Evolutionary conservation across 2,888 invertebrate species (phyloP).

Genomic region (Phengaris alcon): DNA sequence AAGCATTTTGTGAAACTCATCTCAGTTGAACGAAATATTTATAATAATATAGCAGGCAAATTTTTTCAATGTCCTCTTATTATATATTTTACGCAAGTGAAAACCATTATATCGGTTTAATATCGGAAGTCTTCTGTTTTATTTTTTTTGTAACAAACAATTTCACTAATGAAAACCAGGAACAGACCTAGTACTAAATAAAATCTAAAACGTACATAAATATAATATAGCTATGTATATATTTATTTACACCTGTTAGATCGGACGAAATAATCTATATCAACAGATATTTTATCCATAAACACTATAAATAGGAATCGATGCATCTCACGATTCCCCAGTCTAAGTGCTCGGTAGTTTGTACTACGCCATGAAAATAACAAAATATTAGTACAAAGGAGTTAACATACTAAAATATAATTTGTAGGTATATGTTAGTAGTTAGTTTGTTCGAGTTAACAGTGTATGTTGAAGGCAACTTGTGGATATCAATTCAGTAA

Average conservation of each 20-base stretch:
- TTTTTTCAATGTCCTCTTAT: too few relatives aligned
- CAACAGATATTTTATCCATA: neutral
- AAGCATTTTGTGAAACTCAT: too few relatives aligned
- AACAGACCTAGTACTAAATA: slow-evolving; percentile 17
- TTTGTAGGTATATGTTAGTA: neutral
- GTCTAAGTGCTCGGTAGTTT: neutral
- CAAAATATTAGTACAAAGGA: neutral
- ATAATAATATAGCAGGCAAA: too few relatives aligned
- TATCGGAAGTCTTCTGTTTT: too few relatives aligned
- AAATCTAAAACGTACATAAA: slow-evolving; percentile 12
- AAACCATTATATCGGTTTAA: too few relatives aligned
- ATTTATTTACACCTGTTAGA: slow-evolving; percentile 5
- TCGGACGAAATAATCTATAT: slow-evolving; percentile 13
- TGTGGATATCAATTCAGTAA: slow-evolving; percentile 14
- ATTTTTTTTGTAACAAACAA: neutral
- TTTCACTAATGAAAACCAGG: neutral
- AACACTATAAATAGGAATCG: neutral
- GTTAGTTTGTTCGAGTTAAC: neutral
- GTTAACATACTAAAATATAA: neutral
- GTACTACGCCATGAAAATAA: slow-evolving; percentile 17
- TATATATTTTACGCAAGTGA: too few relatives aligned
- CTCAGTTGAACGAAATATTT: too few relatives aligned
- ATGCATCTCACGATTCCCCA: slow-evolving; percentile 18
- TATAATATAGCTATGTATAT: neutral
- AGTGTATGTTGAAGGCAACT: neutral